Evolutionary conservation across 2,113 vertebrate genomes (phyloP).

Genomic region (Melanostigma gelatinosum): DNA sequence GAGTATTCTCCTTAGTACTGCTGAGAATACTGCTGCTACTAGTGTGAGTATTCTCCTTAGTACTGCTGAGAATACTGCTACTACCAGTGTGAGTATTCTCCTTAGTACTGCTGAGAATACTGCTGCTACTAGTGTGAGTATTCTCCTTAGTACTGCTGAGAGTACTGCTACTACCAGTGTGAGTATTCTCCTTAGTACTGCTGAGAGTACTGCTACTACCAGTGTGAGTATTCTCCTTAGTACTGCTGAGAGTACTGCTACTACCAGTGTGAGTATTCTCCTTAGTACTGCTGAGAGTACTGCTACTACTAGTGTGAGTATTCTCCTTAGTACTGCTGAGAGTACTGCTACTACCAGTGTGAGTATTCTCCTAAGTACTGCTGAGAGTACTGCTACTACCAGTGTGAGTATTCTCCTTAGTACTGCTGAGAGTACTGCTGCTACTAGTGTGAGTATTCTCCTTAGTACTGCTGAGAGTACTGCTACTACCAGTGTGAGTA

Average conservation of each 20-base stretch:
- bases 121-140: not conserved
- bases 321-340: too few relatives aligned
- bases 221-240: not conserved
- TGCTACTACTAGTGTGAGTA: not conserved
- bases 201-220: not conserved
- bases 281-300: not conserved
- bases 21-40: not conserved
- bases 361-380: slow-evolving; percentile 7
- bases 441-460: not conserved
- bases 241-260: not conserved
- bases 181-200: slow-evolving; percentile 8
- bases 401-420: not conserved
- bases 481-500: not conserved
- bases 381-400: not conserved
- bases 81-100: not conserved
- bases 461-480: not conserved
- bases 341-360: slow-evolving; percentile 81
- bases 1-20: slow-evolving; percentile 8
- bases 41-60: not conserved
- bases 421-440: not conserved
- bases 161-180: slow-evolving; percentile 75
- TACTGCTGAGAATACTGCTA: not conserved
- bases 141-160: too few relatives aligned
- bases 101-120: not conserved
- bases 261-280: not conserved